Conservation (phyloP, 2,888 invertebrate species). For the Ligdia adustata region DNA sequence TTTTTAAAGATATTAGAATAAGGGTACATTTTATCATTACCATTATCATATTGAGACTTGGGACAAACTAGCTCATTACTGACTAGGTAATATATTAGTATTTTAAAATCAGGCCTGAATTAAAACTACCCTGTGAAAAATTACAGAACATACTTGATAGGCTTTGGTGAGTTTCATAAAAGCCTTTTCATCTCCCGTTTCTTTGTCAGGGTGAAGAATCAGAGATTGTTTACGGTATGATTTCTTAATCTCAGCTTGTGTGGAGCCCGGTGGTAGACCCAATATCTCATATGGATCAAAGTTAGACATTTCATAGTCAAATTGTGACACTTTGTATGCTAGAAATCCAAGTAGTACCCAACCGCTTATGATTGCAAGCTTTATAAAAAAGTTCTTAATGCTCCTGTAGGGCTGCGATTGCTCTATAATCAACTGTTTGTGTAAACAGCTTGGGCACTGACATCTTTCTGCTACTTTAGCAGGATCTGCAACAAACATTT, state of each 20-base stretch:
- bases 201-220: slow-evolving; percentile 98
- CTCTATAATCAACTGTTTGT: slow-evolving; percentile 92
- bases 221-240: slow-evolving; percentile 97
- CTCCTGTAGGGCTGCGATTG: slow-evolving; percentile 95
- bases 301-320: slow-evolving; percentile 99
- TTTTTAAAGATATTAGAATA: no score
- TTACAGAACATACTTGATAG: slow-evolving; percentile 86
- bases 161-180: slow-evolving; percentile 99
- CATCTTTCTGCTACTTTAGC: slow-evolving; percentile 91
- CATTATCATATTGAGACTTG: no score
- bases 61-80: no score
- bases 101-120: background rate
- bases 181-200: slow-evolving; percentile 97
- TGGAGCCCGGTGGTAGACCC: slow-evolving; percentile 93
- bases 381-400: slow-evolving; percentile 91
- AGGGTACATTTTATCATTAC: no score
- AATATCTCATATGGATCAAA: slow-evolving; percentile 99
- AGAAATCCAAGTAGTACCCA: slow-evolving; percentile 92
- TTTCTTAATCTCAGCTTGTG: slow-evolving; percentile 95
- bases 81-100: background rate
- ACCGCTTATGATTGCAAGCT: slow-evolving; percentile 90
- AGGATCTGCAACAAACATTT: slow-evolving; percentile 85
- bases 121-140: no score
- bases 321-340: slow-evolving; percentile 96
- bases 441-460: slow-evolving; percentile 94